Evolutionary conservation across 2,113 vertebrate species (phyloP).

Genomic region (Colossoma macropomum): DNA sequence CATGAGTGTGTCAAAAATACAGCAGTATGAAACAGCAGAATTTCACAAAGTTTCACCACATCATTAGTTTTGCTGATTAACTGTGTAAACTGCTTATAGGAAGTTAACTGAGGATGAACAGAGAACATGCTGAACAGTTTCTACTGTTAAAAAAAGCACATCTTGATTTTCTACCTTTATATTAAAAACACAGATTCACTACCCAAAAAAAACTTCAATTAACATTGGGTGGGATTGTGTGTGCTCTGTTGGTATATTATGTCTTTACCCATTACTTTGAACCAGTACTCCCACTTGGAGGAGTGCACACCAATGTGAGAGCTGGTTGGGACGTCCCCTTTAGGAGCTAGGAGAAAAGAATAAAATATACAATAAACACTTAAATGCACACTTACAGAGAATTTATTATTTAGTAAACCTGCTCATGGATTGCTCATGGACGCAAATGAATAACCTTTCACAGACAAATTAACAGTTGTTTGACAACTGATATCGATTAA

Average conservation of each 20-base stretch:
- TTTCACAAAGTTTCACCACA: not conserved
- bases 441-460: too few relatives aligned
- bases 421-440: too few relatives aligned
- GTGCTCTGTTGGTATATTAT: not conserved
- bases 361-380: not conserved
- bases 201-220: not conserved
- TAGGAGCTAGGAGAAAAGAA: constrained; percentile 73
- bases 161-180: not conserved
- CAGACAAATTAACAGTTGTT: too few relatives aligned
- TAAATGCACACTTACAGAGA: not conserved
- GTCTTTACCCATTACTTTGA: constrained; percentile 88
- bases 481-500: too few relatives aligned
- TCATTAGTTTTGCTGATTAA: not conserved
- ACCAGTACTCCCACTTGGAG: constrained; percentile 86
- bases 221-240: not conserved
- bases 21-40: not conserved
- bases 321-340: constrained; percentile 77
- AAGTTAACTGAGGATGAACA: too few relatives aligned
- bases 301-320: constrained; percentile 80
- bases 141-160: not conserved
- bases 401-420: too few relatives aligned
- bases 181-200: not conserved
- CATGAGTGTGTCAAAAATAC: not conserved
- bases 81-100: not conserved
- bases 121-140: not conserved